Percentiles rank a stretch among this genome's conserved stretches.
These are phyloP conservation scores for Leptinotarsa rubiginosa DNA, from an alignment of 2,888 invertebrate genomes.

Conservation along the genomic window DNA sequence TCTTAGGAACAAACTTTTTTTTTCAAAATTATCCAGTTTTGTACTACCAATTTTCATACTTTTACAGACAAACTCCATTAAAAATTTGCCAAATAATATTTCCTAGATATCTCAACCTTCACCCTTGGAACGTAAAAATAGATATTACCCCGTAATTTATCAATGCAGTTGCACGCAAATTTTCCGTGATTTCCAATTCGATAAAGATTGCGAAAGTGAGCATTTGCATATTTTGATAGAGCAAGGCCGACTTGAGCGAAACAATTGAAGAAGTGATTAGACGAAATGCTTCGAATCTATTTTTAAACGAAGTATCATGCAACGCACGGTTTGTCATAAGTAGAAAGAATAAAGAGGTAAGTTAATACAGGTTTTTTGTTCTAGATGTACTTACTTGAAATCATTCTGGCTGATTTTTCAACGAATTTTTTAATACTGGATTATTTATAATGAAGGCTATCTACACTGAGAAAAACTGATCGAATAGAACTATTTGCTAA, in stretches of 20 bases:
- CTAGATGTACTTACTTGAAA: no score
- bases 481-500: no score
- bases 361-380: not conserved
- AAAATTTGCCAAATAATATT: no score
- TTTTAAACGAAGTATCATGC: conserved; percentile 5
- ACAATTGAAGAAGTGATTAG: conserved; percentile 5
- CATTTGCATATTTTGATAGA: conserved; percentile 23
- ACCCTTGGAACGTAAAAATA: conserved; percentile 34
- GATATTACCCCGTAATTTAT: conserved; percentile 25
- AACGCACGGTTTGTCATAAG: not conserved
- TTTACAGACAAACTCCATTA: no score
- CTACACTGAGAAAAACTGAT: no score
- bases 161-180: conserved; percentile 33
- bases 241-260: conserved; percentile 1
- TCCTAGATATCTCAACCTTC: conserved; percentile 28
- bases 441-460: no score
- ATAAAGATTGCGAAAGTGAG: conserved; percentile 22
- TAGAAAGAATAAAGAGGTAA: not conserved
- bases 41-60: no score
- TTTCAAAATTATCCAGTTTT: no score
- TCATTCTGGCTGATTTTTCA: no score
- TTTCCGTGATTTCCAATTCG: conserved; percentile 23
- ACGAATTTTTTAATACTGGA: no score
- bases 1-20: no score
- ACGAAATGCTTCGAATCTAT: not conserved